Evolutionary conservation across 1,140 invertebrate species (phyloP).

Genomic region (Manduca sexta): DNA sequence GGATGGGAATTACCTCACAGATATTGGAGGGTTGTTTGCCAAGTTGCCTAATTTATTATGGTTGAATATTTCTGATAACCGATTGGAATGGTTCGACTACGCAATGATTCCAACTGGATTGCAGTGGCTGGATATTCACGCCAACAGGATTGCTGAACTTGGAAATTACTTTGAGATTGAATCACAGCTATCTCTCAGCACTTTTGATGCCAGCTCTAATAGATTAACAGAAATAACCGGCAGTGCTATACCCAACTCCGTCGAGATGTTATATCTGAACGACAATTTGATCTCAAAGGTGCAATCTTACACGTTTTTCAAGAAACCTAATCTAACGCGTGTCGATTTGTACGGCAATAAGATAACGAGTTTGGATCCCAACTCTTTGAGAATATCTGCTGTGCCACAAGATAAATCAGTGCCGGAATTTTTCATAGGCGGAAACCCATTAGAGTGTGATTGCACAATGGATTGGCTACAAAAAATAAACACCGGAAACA

Average conservation of each 20-base stretch:
- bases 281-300: constrained; percentile 91
- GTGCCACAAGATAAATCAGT: constrained; percentile 83
- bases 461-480: constrained; percentile 84
- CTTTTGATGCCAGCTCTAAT: constrained; percentile 91
- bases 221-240: constrained; percentile 89
- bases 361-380: constrained; percentile 88
- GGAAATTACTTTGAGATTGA: constrained; percentile 94
- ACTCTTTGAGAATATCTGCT: constrained; percentile 87
- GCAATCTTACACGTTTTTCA: constrained; percentile 94
- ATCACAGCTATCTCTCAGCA: constrained; percentile 85
- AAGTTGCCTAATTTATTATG: constrained; percentile 91
- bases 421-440: constrained; percentile 92
- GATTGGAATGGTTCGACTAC: constrained; percentile 92
- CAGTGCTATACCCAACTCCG: constrained; percentile 88
- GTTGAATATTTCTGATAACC: constrained; percentile 94
- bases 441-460: constrained; percentile 93
- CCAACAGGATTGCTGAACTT: constrained; percentile 89
- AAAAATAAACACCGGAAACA: constrained; percentile 84
- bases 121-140: constrained; percentile 92
- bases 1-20: constrained; percentile 90
- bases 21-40: constrained; percentile 88
- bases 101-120: constrained; percentile 91
- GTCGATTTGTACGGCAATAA: constrained; percentile 91
- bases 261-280: constrained; percentile 88
- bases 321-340: constrained; percentile 90